A percentile compares a stretch with the other conserved stretches of the same genome.
These are phyloP conservation scores for Diarsia brunnea DNA, from an alignment of 2,888 invertebrate species.

Conservation along the genomic window DNA sequence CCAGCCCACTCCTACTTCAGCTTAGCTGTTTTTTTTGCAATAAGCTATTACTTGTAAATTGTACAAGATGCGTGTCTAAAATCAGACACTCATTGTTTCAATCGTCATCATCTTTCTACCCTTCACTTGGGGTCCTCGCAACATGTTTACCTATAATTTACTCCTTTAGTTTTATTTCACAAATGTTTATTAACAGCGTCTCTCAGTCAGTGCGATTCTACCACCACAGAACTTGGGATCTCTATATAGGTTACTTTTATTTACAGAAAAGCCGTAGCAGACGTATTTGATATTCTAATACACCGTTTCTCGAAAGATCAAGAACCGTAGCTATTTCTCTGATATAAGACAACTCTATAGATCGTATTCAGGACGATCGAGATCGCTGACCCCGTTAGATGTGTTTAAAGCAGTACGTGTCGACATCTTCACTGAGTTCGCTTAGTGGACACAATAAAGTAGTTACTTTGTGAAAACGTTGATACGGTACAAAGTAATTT, in stretches of 20 bases:
- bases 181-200: background rate
- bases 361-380: background rate
- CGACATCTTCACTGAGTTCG: conserved; percentile 15
- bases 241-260: background rate
- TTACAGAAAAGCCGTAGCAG: background rate
- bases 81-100: background rate
- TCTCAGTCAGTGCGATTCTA: background rate
- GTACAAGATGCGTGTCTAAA: background rate
- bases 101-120: too few relatives aligned
- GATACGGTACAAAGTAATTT: background rate
- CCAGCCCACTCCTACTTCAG: too few relatives aligned
- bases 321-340: background rate
- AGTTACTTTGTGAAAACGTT: background rate
- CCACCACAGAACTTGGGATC: background rate
- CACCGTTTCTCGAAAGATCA: background rate
- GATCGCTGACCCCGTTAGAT: conserved; percentile 12
- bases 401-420: conserved; percentile 16
- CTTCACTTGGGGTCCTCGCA: too few relatives aligned
- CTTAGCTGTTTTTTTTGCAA: too few relatives aligned
- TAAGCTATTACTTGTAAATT: background rate
- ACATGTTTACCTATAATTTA: too few relatives aligned
- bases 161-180: background rate
- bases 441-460: background rate
- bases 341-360: background rate
- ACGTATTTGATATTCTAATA: background rate